Percentiles rank a stretch among this genome's conserved stretches.
These are phyloP conservation scores for Agrilus planipennis DNA, from an alignment of 1,140 invertebrate genomes.

Conservation along the genomic window DNA sequence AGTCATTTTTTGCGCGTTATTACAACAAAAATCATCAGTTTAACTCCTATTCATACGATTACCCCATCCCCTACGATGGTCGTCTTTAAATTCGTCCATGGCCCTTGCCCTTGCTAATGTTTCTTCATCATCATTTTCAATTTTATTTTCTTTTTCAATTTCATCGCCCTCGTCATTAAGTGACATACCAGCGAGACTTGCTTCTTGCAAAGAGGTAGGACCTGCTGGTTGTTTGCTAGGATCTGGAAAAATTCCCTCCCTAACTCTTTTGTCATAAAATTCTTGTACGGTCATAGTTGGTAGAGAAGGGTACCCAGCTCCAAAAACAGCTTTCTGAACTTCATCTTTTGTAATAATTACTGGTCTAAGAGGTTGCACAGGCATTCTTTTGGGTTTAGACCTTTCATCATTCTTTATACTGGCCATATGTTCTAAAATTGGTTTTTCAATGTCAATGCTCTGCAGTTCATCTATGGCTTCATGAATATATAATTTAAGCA, in stretches of 20 bases:
- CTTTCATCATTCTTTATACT: constrained; percentile 36
- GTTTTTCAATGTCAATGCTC: constrained; percentile 57
- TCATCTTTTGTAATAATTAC: constrained; percentile 87
- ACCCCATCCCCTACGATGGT: constrained; percentile 75
- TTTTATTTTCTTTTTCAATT: constrained; percentile 44
- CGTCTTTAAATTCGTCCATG: constrained; percentile 90
- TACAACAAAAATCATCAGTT: too few species aligned
- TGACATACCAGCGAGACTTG: constrained; percentile 28
- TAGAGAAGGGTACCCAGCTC: constrained; percentile 86
- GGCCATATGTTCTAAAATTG: constrained; percentile 59
- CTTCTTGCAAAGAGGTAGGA: constrained; percentile 28
- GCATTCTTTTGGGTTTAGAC: constrained; percentile 31
- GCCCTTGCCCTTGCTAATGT: constrained; percentile 50
- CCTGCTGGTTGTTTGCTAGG: constrained; percentile 24
- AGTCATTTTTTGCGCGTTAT: too few species aligned
- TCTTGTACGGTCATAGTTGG: constrained; percentile 89
- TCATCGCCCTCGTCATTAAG: constrained; percentile 41
- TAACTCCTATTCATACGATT: constrained; percentile 78
- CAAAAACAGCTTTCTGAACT: constrained; percentile 86
- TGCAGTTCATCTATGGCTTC: constrained; percentile 68
- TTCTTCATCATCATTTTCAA: constrained; percentile 59
- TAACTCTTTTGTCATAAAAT: constrained; percentile 83
- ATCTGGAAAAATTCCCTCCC: constrained; percentile 52
- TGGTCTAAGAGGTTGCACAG: constrained; percentile 55
- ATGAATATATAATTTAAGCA: constrained; percentile 63